Evolutionary conservation across 2,888 invertebrate species (phyloP).

Genomic region (Embidobia sp.): DNA sequence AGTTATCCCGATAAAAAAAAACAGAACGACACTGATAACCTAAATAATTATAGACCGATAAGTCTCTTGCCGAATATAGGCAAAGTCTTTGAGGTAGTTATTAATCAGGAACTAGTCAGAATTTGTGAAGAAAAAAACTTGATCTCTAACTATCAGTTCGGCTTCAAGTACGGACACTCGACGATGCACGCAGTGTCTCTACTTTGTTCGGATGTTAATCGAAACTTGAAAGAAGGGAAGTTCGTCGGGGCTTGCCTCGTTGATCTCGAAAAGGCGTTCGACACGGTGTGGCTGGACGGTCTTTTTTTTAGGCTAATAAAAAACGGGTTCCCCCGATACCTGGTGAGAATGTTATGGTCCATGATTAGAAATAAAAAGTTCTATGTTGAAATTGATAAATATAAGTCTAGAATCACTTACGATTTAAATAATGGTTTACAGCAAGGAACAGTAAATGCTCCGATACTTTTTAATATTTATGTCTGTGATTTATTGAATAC

Average conservation of each 20-base stretch:
- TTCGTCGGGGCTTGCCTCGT: background rate
- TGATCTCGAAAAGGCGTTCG: constrained; percentile 3
- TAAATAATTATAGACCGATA: no score
- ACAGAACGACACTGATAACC: no score
- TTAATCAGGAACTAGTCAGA: background rate
- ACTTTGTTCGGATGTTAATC: background rate
- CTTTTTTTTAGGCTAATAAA: background rate
- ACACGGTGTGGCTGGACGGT: background rate
- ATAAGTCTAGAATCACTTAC: background rate
- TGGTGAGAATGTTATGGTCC: background rate
- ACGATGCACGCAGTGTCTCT: background rate
- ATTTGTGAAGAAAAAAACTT: constrained; percentile 3
- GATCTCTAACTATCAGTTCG: background rate
- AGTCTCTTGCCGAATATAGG: constrained; percentile 55
- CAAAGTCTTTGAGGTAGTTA: constrained; percentile 25
- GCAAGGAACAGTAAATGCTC: constrained; percentile 2
- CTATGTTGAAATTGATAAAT: background rate
- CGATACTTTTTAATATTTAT: background rate
- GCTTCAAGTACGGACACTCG: background rate
- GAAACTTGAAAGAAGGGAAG: background rate
- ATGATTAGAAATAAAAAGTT: background rate
- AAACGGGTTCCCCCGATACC: background rate
- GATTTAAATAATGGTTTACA: background rate
- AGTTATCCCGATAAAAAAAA: no score
- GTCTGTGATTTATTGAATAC: background rate